A percentile compares a stretch with the other conserved stretches of the same genome.
phyloP scores from a whole-genome alignment of 2,113 vertebrate species.

The Tonatia bakeri region DNA sequence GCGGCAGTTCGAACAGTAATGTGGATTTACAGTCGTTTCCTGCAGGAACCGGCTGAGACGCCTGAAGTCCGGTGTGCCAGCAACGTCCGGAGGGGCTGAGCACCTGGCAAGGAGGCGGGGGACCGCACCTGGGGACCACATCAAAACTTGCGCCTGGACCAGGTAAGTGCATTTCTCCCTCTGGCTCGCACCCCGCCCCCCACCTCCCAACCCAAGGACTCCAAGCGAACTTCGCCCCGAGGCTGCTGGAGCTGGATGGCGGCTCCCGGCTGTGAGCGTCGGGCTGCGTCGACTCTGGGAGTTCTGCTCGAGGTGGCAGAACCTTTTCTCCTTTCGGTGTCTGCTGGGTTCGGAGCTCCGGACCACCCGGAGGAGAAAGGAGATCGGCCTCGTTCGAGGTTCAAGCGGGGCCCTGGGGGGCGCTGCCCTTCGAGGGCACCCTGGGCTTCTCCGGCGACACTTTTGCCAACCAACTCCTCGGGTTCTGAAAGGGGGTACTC shows the following conservation, averaged over 20 bases:
- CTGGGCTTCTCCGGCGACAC: conserved; percentile 43
- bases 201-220: conserved; percentile 43
- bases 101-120: conserved; percentile 58
- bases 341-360: background rate
- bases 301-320: background rate
- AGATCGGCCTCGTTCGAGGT: conserved; percentile 28
- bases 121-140: conserved; percentile 56
- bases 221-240: conserved; percentile 47
- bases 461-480: conserved; percentile 53
- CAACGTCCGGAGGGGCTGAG: conserved; percentile 49
- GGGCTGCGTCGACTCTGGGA: background rate
- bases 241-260: background rate
- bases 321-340: background rate
- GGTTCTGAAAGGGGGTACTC: background rate
- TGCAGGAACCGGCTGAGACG: conserved; percentile 41
- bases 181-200: background rate
- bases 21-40: conserved; percentile 72
- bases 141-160: conserved; percentile 66
- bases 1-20: conserved; percentile 61
- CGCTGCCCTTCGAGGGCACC: conserved; percentile 14
- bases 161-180: conserved; percentile 66
- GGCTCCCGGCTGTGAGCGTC: background rate
- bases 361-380: background rate
- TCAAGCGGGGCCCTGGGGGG: conserved; percentile 17
- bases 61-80: conserved; percentile 28